Base-by-base conservation (phyloP, 2,113 vertebrate species). In the Chaetorhynchus papuensis region DNA sequence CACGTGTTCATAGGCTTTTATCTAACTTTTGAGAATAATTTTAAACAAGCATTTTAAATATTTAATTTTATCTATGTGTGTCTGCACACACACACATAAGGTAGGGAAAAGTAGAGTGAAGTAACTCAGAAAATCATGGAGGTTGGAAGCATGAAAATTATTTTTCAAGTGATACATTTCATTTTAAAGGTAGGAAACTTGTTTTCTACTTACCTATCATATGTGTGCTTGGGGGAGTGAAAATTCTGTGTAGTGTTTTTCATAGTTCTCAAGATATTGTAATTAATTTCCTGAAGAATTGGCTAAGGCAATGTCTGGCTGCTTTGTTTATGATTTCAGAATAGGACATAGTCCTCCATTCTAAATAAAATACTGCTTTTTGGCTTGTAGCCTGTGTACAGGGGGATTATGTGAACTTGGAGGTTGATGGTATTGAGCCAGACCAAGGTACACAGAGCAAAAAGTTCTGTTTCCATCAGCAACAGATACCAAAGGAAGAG, bases 211-310 rank as follows among this genome's bases (percentile, higher is more conserved):
- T 16, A 7, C 31, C 33, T 85, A 2, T 76, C 10, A 1, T 52
- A 9, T 15, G 3, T 0, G 0, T 61, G 15, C 49, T 53, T 65
- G 5, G 31, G 12, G 45, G 8, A 83, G 23, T 47, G 35, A 15
- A 68, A 69, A 50, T 71, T 83, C 63, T 56, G 9, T 63, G 26
- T 52, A 30, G 19, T 63, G 60, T 52, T 66, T 66, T 35, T 56
- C 11, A 20, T 45, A 24, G 3, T 30, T 75, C 21, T 80, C n/a
- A 76, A 69, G 30, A 20, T 20, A 31, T 41, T 83, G 57, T 77
- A 83, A 89, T 87, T 87, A 5, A 74, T 86, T 74, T 42, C 26
- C 41, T 21, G 15, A 54, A 80, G 41, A 77, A 70, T 1, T 89
- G 37, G 15, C 10, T 61, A 39, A 69, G 16, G 7, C 11, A 35